Percentiles rank a stretch among this genome's conserved stretches.
Evolutionary conservation across 2,888 invertebrate genomes (phyloP).

Genomic region (Gari tellinella): DNA sequence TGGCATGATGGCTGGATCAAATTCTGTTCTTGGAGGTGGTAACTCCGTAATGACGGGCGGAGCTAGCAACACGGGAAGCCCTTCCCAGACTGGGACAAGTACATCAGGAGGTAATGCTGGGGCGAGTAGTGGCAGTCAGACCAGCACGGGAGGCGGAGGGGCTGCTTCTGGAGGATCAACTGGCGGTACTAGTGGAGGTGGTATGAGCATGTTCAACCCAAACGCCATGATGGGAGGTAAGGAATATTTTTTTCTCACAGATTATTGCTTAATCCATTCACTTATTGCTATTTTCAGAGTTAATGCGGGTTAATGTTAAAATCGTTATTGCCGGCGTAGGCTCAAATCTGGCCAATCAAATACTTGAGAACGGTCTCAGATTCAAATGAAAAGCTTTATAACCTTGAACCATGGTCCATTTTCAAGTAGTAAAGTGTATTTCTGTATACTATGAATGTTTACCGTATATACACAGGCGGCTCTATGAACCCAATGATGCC

Average conservation of each 20-base stretch:
- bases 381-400: too few relatives aligned
- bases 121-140: slow-evolving; percentile 10
- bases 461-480: too few relatives aligned
- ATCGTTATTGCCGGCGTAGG: too few relatives aligned
- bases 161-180: slow-evolving; percentile 5
- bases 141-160: slow-evolving; percentile 23
- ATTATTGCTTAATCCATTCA: too few relatives aligned
- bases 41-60: slow-evolving; percentile 39
- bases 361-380: too few relatives aligned
- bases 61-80: slow-evolving; percentile 17
- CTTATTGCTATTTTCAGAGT: too few relatives aligned
- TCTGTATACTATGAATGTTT: too few relatives aligned
- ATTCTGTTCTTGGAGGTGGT: slow-evolving; percentile 37
- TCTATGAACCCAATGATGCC: slow-evolving; percentile 40
- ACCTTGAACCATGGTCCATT: too few relatives aligned
- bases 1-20: slow-evolving; percentile 62
- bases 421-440: too few relatives aligned
- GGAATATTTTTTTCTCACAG: too few relatives aligned
- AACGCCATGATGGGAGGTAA: slow-evolving; percentile 58
- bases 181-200: slow-evolving; percentile 32
- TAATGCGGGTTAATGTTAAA: too few relatives aligned
- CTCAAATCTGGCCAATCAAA: too few relatives aligned
- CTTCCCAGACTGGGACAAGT: not conserved
- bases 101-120: slow-evolving; percentile 13
- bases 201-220: slow-evolving; percentile 59